phyloP scores from a whole-genome alignment of 2,888 invertebrate genomes.

The Embidobia sp. region DNA sequence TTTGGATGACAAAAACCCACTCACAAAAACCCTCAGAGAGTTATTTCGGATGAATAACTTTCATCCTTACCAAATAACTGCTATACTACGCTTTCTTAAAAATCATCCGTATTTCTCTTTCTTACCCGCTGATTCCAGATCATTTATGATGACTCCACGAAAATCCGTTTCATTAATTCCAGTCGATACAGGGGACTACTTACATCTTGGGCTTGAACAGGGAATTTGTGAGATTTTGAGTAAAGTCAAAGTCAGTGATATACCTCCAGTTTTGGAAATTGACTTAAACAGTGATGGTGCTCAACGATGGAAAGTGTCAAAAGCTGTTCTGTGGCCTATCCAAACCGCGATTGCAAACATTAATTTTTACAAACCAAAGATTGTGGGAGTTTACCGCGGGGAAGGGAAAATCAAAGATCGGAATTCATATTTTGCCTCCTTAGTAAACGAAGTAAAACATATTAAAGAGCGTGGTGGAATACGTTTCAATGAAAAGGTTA shows the following conservation, averaged over 20 bases:
- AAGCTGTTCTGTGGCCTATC: slow-evolving; percentile 15
- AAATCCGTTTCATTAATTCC: background rate
- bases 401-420: background rate
- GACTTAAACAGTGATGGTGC: slow-evolving; percentile 20
- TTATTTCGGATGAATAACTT: no score
- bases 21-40: no score
- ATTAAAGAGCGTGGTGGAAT: slow-evolving; percentile 1
- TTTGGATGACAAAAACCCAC: no score
- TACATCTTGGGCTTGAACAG: slow-evolving; percentile 8
- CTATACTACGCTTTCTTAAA: no score
- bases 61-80: no score
- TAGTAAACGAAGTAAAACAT: background rate
- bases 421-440: background rate
- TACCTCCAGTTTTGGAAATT: slow-evolving; percentile 5
- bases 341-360: slow-evolving; percentile 18
- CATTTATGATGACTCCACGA: slow-evolving; percentile 13
- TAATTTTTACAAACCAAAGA: slow-evolving; percentile 3
- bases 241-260: background rate
- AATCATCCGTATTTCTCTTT: slow-evolving; percentile 7
- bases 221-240: background rate
- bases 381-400: slow-evolving; percentile 10
- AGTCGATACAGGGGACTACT: slow-evolving; percentile 16
- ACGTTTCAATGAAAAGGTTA: slow-evolving; percentile 6
- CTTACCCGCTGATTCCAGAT: background rate
- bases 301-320: background rate